Evolutionary conservation across 1,140 invertebrate genomes (phyloP).

Genomic region (Drosophila tani): DNA sequence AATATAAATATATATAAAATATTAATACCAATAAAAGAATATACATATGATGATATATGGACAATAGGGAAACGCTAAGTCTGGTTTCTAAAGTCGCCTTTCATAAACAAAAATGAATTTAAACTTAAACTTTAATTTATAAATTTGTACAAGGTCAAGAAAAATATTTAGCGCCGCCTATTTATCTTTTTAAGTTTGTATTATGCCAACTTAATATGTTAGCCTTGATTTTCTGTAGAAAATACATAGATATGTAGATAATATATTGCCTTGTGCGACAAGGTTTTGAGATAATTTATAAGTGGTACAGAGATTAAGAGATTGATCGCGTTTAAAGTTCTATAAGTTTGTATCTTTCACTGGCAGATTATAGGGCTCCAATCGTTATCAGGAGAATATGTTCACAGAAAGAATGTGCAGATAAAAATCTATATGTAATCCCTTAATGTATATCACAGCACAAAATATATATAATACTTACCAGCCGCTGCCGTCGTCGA

Average conservation of each 20-base stretch:
- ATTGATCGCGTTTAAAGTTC: background rate
- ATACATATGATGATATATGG: background rate
- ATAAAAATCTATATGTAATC: conserved; percentile 9
- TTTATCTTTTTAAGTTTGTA: conserved; percentile 3
- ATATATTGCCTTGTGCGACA: conserved; percentile 6
- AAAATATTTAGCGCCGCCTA: background rate
- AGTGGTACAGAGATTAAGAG: background rate
- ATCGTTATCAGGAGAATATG: background rate
- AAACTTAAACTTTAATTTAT: no score
- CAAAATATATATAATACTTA: conserved; percentile 13
- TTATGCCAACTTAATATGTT: background rate
- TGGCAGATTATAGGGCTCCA: background rate
- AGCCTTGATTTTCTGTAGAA: conserved; percentile 6
- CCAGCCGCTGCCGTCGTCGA: conserved; percentile 4
- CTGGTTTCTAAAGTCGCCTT: no score
- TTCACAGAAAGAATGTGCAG: background rate
- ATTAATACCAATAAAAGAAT: background rate
- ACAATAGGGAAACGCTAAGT: background rate
- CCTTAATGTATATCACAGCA: background rate
- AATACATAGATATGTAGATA: conserved; percentile 15
- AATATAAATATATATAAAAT: background rate
- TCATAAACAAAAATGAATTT: no score
- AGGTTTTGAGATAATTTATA: conserved; percentile 2
- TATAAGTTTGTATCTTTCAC: background rate
- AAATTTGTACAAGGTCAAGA: background rate